Conservation (phyloP, 2,113 vertebrate species). For the Microcebus jonahi region DNA sequence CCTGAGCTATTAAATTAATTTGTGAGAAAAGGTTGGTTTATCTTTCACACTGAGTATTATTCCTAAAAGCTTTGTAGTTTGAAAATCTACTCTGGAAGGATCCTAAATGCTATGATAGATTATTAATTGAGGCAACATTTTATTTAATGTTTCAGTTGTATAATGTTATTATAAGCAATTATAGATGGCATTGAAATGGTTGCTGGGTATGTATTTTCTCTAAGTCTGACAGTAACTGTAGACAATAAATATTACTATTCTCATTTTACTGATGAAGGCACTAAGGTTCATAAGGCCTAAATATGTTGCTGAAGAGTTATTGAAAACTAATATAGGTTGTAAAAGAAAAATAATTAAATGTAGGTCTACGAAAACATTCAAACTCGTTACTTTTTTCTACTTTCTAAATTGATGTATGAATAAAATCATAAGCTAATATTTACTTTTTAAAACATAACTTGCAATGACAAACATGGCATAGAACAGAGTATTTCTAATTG, state of each 20-base stretch:
- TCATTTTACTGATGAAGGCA: not conserved
- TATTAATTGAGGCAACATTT: not conserved
- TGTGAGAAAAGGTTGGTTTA: not conserved
- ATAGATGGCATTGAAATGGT: not conserved
- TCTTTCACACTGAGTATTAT: not conserved
- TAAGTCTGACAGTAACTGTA: not conserved
- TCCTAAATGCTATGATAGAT: not conserved
- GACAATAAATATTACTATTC: not conserved
- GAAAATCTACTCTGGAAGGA: not conserved
- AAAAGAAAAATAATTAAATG: not conserved
- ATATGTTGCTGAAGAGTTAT: not conserved
- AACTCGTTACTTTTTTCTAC: not conserved
- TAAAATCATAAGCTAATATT: conserved; percentile 42
- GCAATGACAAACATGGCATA: not conserved
- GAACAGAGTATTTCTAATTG: not conserved
- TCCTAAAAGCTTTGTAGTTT: not conserved
- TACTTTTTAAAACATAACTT: not conserved
- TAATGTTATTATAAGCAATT: not conserved
- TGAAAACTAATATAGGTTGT: not conserved
- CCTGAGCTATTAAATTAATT: not conserved
- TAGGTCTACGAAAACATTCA: not conserved
- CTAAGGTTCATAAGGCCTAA: not conserved
- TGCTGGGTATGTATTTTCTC: not conserved
- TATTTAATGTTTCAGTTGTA: not conserved
- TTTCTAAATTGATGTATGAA: conserved; percentile 23